Evolutionary conservation across 2,113 vertebrate species (phyloP), one percentile per base, ranked within the genome.

Genomic region (Lota lota): DNA sequence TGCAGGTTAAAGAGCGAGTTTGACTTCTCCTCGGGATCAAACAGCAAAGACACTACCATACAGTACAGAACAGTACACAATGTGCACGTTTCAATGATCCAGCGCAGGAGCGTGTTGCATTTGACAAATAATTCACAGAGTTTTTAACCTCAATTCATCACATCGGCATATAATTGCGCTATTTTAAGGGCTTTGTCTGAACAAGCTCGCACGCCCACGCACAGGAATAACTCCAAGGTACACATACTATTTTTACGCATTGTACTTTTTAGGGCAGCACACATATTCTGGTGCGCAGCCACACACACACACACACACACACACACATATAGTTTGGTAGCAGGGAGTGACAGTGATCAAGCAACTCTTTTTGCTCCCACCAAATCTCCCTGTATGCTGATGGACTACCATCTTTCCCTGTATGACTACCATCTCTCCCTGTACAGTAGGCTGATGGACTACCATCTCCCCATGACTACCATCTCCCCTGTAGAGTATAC

Each of bases 121-220:
- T 79, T 79, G 71, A 81, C 78, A 89, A 90, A 90, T 90, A 86
- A 89, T 89, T 90, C 88, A 90, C 86, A n/a, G 82, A 87, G 86
- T 87, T 86, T 90, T 90, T 87, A 91, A 80, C 86, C 87, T 88
- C 84, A 88, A 87, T 88, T 83, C 83, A 86, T 85, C 88, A 90
- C 87, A 89, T 81, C 75, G 82, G 79, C 72, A 81, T 67, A 33
- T 6, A 81, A 73, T 85, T 70, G 63, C 78, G 82, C 87, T 90
- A 90, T 91, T 89, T 90, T 89, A 88, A 87, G 86, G 73, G 58
- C 79, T 79, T 88, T 88, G 83, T 88, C 84, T 79, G 67, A 87
- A 79, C 67, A 68, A 58, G 78, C 79, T 69, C 59, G 77, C 76
- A 78, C 76, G 80, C 72, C 82, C 76, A 72, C 79, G 64, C 75